phyloP scores from a whole-genome alignment of 2,888 invertebrate genomes.

The Brachyopa scutellaris region DNA sequence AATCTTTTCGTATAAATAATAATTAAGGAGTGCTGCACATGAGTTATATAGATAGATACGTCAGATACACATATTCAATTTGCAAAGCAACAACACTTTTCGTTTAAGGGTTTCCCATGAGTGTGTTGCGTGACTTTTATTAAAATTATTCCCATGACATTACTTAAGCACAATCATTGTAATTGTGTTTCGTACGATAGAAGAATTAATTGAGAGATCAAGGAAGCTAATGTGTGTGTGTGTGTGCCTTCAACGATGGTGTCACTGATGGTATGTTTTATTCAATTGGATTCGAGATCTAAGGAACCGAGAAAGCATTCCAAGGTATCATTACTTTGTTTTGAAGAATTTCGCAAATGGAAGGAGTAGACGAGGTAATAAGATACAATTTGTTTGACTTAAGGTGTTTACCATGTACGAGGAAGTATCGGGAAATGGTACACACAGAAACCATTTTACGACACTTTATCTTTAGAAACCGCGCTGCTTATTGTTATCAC shows the following conservation, averaged over 20 bases:
- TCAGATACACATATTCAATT: background rate
- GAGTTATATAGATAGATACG: constrained; percentile 2
- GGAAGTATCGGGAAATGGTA: background rate
- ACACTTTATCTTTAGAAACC: background rate
- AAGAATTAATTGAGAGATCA: constrained; percentile 33
- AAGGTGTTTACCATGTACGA: too few relatives aligned
- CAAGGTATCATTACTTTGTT: background rate
- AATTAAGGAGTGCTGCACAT: constrained; percentile 6
- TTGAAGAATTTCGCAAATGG: background rate
- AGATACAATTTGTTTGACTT: too few relatives aligned
- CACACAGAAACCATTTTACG: background rate
- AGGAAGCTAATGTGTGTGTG: constrained; percentile 25
- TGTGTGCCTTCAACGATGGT: background rate
- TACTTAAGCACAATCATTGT: constrained; percentile 19
- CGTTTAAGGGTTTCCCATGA: background rate
- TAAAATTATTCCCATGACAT: constrained; percentile 35
- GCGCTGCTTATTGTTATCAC: constrained; percentile 4
- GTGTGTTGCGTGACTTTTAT: constrained; percentile 46
- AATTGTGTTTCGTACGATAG: background rate
- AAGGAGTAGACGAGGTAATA: background rate
- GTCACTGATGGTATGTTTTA: background rate
- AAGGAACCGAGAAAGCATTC: constrained; percentile 1
- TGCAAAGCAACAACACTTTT: background rate
- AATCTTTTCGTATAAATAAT: background rate
- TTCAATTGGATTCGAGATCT: constrained; percentile 12